Percentiles rank a stretch among this genome's conserved stretches.
Evolutionary conservation across 2,113 vertebrate species (phyloP).

Genomic region (Ardeotis arabs): DNA sequence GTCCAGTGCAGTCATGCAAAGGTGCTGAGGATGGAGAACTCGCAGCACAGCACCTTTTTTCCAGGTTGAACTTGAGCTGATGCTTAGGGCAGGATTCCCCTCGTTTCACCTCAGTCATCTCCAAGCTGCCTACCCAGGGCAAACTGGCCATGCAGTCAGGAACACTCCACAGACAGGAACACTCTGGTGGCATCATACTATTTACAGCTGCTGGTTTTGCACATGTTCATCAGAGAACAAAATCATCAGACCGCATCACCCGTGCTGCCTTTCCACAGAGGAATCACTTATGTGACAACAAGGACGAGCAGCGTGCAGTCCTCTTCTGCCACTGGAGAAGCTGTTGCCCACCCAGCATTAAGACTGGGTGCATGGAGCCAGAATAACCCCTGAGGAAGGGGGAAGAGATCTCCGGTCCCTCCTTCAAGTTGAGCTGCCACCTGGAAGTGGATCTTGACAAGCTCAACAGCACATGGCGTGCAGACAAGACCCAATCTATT

Average conservation of each 20-base stretch:
- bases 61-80: not conserved
- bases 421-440: not conserved
- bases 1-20: not conserved
- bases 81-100: not conserved
- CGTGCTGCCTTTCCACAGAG: not conserved
- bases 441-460: not conserved
- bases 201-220: not conserved
- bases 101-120: not conserved
- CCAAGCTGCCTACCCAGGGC: not conserved
- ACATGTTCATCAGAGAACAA: not conserved
- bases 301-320: not conserved
- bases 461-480: not conserved
- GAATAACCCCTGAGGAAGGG: fast-evolving
- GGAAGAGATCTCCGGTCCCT: not conserved
- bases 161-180: not conserved
- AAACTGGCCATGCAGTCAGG: not conserved
- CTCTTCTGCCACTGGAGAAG: not conserved
- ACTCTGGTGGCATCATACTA: not conserved
- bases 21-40: not conserved
- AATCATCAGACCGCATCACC: not conserved
- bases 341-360: not conserved
- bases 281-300: not conserved
- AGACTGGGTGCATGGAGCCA: not conserved
- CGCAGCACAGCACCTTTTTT: not conserved
- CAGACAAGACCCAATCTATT: not conserved